Conservation (phyloP, 1,140 invertebrate species). For the Brachionus koreanus region DNA sequence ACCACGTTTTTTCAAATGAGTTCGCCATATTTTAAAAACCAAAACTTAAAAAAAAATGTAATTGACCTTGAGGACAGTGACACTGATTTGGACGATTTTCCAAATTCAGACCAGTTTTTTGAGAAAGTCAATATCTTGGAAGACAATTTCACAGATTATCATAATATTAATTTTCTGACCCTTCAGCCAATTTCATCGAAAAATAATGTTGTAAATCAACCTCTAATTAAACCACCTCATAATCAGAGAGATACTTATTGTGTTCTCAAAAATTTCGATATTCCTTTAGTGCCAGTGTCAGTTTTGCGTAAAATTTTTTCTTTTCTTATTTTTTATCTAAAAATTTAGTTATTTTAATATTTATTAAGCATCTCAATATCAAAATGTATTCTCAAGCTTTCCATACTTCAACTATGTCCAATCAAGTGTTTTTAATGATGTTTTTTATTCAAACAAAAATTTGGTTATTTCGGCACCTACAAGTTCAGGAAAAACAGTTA, state of each 20-base stretch:
- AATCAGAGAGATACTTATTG: not conserved
- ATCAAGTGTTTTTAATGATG: slow-evolving; percentile 68
- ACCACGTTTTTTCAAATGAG: not conserved
- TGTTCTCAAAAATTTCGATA: slow-evolving; percentile 35
- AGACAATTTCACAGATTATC: not conserved
- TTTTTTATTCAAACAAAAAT: slow-evolving; percentile 65
- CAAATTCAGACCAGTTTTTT: not conserved
- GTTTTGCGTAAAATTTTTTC: not conserved
- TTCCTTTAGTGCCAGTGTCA: slow-evolving; percentile 42
- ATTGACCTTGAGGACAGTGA: not conserved
- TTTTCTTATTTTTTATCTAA: not conserved
- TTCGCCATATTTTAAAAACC: not conserved
- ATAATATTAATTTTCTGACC: not conserved
- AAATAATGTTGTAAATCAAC: not conserved
- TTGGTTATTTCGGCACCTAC: slow-evolving; percentile 73
- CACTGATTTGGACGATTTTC: not conserved
- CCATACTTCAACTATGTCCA: slow-evolving; percentile 70
- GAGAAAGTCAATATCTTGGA: not conserved
- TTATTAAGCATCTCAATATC: slow-evolving; percentile 33
- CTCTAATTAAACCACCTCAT: not conserved
- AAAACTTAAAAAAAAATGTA: not conserved
- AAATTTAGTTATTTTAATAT: not conserved
- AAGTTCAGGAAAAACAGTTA: slow-evolving; percentile 74
- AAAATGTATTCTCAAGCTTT: slow-evolving; percentile 62
- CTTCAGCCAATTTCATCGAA: not conserved